phyloP scores from a whole-genome alignment of 2,113 vertebrate genomes.

The Halcyon malimbica region DNA sequence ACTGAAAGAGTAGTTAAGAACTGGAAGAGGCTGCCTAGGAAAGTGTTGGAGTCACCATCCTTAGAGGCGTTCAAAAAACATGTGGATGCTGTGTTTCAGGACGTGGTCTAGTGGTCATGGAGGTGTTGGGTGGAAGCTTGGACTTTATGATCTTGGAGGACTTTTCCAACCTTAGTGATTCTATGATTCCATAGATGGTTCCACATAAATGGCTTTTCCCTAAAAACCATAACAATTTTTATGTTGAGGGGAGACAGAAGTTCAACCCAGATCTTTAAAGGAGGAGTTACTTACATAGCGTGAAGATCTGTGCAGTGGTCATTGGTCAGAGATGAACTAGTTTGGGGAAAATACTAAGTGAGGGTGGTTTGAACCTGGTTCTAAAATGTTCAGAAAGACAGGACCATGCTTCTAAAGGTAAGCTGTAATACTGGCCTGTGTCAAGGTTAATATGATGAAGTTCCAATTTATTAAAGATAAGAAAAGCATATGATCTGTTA shows the following conservation, averaged over 20 bases:
- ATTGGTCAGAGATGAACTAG: background rate
- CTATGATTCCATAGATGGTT: background rate
- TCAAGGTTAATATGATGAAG: background rate
- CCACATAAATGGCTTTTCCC: background rate
- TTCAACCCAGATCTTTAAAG: background rate
- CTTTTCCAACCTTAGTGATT: too few relatives aligned
- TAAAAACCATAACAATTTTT: background rate
- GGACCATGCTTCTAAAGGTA: background rate
- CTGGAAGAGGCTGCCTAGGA: too few relatives aligned
- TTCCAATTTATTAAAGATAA: background rate
- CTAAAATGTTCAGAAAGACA: background rate
- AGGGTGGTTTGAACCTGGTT: background rate
- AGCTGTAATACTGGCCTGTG: background rate
- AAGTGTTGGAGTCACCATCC: too few relatives aligned
- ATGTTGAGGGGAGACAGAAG: background rate
- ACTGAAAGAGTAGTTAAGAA: too few relatives aligned
- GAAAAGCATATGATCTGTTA: background rate
- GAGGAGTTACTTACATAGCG: background rate
- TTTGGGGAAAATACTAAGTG: background rate
- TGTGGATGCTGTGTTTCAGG: too few relatives aligned
- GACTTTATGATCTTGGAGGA: too few relatives aligned
- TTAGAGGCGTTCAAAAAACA: too few relatives aligned
- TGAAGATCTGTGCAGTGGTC: background rate
- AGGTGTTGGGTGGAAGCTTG: too few relatives aligned
- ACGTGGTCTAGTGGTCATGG: too few relatives aligned